Base-by-base conservation (phyloP, 2,797 vertebrate genomes). In the Basileuterus tristriatus region DNA sequence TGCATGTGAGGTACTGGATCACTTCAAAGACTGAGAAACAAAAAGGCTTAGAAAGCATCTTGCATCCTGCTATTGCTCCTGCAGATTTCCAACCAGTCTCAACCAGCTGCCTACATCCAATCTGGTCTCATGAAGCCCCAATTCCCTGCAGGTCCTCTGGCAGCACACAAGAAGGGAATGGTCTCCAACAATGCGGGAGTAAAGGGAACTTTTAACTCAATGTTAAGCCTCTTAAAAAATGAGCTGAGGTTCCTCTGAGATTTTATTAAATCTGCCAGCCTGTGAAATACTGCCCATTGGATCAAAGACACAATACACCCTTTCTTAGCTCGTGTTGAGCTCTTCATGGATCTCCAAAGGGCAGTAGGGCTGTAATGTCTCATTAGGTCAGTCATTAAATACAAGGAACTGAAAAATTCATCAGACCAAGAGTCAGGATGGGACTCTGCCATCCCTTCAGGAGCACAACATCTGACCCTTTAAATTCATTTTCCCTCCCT, bases 181-280 rank as follows among this genome's bases (percentile, higher is more conserved):
- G 67, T 60, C 81, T 83, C 76, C 85, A 79, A 60, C 87, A 94
- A 93, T 76, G 79, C 64, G 65, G 34, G 82, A 88, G 90, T 83
- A 95, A 94, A 93, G 65, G 41, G 83, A 88, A 94, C 60, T 95
- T 92, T 96, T 87, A 91, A 91, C 77, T 96, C 79, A 81, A 46
- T 67, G 85, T 91, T 95, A 96, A 97, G 95, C 93, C 88, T 96
- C 95, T 94, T 97, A 97, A 91, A 97, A 93, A 96, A 93, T 83
- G 92, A 97, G 85, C 81, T 77, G 89, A 95, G 62, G 90, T 83
- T 75, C 76, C 92, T 96, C 89, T 65, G 93, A 97, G 93, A 96
- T 92, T 97, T 96, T 79, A 93, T 97, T 96, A 95, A 89, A 94
- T 86, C 68, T 94, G 77, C 81, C 87, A 81, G 94, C 93, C 88